phyloP scores from a whole-genome alignment of 2,797 vertebrate genomes.

The Harpagifer antarcticus region DNA sequence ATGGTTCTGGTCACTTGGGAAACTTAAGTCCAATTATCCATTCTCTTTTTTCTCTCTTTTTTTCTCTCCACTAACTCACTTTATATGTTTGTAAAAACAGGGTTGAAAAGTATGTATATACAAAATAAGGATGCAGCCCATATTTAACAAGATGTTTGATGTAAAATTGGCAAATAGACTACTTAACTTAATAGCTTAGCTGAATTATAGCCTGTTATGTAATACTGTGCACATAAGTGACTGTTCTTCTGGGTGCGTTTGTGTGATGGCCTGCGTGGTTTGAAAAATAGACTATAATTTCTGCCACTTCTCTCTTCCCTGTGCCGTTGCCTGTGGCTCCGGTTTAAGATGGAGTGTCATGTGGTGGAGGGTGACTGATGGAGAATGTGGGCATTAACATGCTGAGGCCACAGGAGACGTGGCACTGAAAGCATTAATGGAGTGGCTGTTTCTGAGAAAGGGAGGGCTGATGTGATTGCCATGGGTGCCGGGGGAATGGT shows the following conservation, averaged over 20 bases:
- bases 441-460: constrained; percentile 76
- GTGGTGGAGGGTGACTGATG: constrained; percentile 72
- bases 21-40: not conserved
- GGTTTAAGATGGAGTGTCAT: constrained; percentile 65
- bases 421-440: constrained; percentile 80
- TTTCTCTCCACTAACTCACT: not conserved
- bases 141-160: constrained; percentile 6
- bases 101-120: no score
- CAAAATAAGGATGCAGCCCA: not conserved
- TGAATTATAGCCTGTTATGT: not conserved
- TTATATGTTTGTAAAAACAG: no score
- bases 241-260: constrained; percentile 14
- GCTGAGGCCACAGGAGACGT: constrained; percentile 75
- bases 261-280: constrained; percentile 1
- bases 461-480: constrained; percentile 77
- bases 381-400: constrained; percentile 76
- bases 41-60: not conserved
- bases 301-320: constrained; percentile 39
- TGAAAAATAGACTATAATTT: constrained; percentile 46
- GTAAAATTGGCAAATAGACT: constrained; percentile 18
- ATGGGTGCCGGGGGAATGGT: constrained; percentile 70
- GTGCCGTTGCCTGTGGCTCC: constrained; percentile 58
- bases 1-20: not conserved
- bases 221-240: not conserved
- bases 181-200: not conserved